Conservation (phyloP, 30 jellyfish, hydroid and myxozoan genomes). For the Clytia hemisphaerica region DNA sequence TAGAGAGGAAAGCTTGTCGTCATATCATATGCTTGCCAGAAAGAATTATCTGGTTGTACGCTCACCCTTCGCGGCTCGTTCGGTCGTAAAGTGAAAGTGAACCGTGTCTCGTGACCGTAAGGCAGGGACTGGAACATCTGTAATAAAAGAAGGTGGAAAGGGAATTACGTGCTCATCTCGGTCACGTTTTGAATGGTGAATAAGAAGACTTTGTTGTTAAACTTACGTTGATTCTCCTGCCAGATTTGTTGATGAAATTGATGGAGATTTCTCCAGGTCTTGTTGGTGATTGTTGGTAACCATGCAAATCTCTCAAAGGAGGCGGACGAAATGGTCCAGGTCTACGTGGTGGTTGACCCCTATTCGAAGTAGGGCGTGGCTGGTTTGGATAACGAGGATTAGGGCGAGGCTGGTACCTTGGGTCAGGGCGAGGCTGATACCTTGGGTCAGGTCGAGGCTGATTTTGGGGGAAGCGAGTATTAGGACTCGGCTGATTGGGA, state of each 20-base stretch:
- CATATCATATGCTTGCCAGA: conserved; percentile 57
- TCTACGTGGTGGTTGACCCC: too few relatives aligned
- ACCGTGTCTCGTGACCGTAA: conserved; percentile 12
- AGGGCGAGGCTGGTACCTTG: too few relatives aligned
- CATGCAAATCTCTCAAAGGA: too few relatives aligned
- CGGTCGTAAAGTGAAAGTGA: conserved; percentile 56
- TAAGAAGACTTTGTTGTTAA: neutral
- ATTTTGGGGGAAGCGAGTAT: too few relatives aligned
- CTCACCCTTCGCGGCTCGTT: conserved; percentile 62
- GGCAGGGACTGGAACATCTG: conserved; percentile 24
- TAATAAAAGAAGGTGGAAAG: neutral
- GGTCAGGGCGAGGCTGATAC: too few relatives aligned
- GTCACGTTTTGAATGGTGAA: neutral
- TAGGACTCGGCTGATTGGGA: too few relatives aligned
- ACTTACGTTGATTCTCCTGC: conserved; percentile 65
- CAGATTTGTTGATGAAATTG: conserved; percentile 69
- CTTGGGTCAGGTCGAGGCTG: too few relatives aligned
- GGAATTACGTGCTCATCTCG: neutral
- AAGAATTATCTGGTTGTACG: conserved; percentile 44
- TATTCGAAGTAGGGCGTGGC: too few relatives aligned
- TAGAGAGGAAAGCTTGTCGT: conserved; percentile 40
- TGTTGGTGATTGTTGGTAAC: conserved; percentile 8
- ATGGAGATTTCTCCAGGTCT: conserved; percentile 8
- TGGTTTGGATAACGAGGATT: too few relatives aligned
- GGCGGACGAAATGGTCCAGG: too few relatives aligned